A percentile compares a stretch with the other conserved stretches of the same genome.
phyloP scores from a whole-genome alignment of 2,888 invertebrate species.

The Troilus luridus region DNA sequence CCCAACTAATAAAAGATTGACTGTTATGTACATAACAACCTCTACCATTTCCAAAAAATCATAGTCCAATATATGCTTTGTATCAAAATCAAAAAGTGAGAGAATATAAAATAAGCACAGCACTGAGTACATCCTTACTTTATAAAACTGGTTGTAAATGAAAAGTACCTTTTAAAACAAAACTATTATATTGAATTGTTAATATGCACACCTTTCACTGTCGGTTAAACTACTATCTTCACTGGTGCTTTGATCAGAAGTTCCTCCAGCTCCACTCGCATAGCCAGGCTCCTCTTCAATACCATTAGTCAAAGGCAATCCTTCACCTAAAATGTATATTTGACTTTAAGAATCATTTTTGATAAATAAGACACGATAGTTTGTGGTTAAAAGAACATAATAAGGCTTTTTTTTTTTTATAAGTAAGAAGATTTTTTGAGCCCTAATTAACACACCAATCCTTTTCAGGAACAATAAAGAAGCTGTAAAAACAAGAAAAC shows the following conservation, averaged over 20 bases:
- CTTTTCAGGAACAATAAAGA: too few relatives aligned
- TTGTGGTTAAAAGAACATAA: neutral
- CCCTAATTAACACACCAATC: neutral
- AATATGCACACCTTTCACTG: conserved; percentile 73
- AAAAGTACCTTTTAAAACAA: neutral
- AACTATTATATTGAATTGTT: neutral
- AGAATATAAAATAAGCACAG: too few relatives aligned
- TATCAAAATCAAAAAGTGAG: too few relatives aligned
- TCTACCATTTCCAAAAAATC: too few relatives aligned
- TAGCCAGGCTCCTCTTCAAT: conserved; percentile 65
- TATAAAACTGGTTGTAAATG: neutral
- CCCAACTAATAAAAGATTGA: too few relatives aligned
- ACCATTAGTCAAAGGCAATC: conserved; percentile 66
- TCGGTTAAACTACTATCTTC: conserved; percentile 84
- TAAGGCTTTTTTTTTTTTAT: neutral
- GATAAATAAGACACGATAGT: neutral
- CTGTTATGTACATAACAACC: too few relatives aligned
- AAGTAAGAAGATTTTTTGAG: too few relatives aligned
- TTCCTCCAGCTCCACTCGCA: conserved; percentile 65
- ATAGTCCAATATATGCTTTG: too few relatives aligned
- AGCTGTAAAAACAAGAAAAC: too few relatives aligned
- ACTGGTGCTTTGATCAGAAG: conserved; percentile 78
- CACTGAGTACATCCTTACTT: neutral
- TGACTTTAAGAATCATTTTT: neutral
- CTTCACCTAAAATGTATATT: conserved; percentile 40